These are phyloP conservation scores for Tetragonula carbonaria DNA, from an alignment of 2,888 invertebrate species.

Conservation along the genomic window DNA sequence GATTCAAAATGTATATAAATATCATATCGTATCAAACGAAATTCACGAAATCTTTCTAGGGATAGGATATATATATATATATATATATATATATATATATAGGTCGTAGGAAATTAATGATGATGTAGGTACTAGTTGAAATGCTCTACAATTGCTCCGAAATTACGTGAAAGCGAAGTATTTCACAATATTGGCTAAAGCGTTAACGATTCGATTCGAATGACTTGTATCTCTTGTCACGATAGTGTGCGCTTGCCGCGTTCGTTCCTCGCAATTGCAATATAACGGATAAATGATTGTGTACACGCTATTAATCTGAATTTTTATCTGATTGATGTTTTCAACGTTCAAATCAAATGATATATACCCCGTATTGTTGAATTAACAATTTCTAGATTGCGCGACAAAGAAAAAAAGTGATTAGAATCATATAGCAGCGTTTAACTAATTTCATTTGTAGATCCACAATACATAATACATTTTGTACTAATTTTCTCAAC, in stretches of 20 bases:
- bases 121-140: conserved; percentile 21
- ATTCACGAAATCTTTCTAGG: background rate
- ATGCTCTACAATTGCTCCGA: conserved; percentile 33
- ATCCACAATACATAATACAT: background rate
- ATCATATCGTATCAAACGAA: background rate
- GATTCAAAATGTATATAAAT: background rate
- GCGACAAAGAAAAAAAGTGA: background rate
- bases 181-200: conserved; percentile 45
- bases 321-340: conserved; percentile 7
- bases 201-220: conserved; percentile 38
- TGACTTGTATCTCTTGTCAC: conserved; percentile 17
- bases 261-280: conserved; percentile 12
- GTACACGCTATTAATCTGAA: conserved; percentile 6
- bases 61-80: background rate
- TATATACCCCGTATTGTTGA: background rate
- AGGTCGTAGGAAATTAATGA: conserved; percentile 32
- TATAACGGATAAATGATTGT: conserved; percentile 16
- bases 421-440: background rate
- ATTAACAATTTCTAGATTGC: background rate
- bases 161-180: conserved; percentile 38
- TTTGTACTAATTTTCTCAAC: background rate
- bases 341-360: conserved; percentile 6
- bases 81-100: background rate
- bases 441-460: background rate
- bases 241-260: background rate